Evolutionary conservation across 2,113 vertebrate species (phyloP).

Genomic region (Boulengeromyrus knoepffleri): DNA sequence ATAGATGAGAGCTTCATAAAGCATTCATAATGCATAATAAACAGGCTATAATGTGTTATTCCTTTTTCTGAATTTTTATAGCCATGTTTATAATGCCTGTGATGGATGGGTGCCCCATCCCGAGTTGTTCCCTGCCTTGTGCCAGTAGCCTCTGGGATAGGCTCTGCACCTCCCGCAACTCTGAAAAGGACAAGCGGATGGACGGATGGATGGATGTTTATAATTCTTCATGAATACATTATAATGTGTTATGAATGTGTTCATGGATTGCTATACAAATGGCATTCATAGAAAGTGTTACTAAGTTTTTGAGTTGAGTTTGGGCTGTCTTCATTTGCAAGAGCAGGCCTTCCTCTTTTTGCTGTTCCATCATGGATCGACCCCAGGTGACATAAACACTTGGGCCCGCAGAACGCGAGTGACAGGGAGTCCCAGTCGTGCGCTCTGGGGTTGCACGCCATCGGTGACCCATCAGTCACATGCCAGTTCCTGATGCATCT

Average conservation of each 20-base stretch:
- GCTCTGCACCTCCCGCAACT: neutral
- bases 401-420: neutral
- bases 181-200: neutral
- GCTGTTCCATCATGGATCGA: neutral
- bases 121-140: neutral
- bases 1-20: no score
- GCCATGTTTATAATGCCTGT: no score
- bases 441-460: neutral
- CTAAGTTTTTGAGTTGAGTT: neutral
- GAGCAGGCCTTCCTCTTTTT: neutral
- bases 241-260: neutral
- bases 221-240: neutral
- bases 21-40: no score
- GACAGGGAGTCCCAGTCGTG: neutral
- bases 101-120: no score
- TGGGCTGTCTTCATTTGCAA: neutral
- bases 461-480: neutral
- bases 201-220: neutral
- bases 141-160: neutral
- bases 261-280: neutral
- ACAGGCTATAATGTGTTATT: no score
- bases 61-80: no score
- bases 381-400: neutral
- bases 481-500: neutral
- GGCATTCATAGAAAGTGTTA: neutral